phyloP scores from a whole-genome alignment of 2,888 invertebrate species.

The Drosophila rellima region DNA sequence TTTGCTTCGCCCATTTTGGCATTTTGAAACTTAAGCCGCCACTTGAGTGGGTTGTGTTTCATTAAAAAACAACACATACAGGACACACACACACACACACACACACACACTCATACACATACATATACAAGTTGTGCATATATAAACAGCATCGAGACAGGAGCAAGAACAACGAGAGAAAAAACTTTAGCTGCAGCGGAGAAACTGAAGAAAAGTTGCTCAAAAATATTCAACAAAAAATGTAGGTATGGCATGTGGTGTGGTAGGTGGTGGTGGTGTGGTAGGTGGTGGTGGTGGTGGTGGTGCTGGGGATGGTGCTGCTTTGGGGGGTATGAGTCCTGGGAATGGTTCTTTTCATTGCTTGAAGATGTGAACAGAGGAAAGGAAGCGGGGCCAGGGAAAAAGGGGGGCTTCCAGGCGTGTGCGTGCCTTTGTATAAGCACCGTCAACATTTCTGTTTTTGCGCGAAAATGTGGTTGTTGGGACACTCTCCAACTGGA shows the following conservation, averaged over 20 bases:
- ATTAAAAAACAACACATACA: conserved; percentile 62
- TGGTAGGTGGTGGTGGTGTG: conserved; percentile 18
- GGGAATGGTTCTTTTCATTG: conserved; percentile 6
- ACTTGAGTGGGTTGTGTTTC: conserved; percentile 74
- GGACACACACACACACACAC: conserved; percentile 11
- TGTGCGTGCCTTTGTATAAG: conserved; percentile 55
- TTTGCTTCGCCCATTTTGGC: conserved; percentile 60
- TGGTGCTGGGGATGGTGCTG: background rate
- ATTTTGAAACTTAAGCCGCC: conserved; percentile 75
- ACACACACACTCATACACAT: background rate
- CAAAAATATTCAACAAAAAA: conserved; percentile 71
- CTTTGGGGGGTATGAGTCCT: background rate
- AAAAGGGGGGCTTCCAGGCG: conserved; percentile 33
- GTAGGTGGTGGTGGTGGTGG: conserved; percentile 27
- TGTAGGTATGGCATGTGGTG: conserved; percentile 59
- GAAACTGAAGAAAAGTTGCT: conserved; percentile 72
- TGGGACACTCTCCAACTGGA: conserved; percentile 29
- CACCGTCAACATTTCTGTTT: conserved; percentile 50
- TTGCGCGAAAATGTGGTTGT: conserved; percentile 70
- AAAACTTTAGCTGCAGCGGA: conserved; percentile 50
- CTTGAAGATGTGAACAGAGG: conserved; percentile 10
- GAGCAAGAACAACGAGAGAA: conserved; percentile 40
- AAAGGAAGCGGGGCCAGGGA: conserved; percentile 4
- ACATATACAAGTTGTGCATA: conserved; percentile 35
- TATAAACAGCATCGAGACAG: conserved; percentile 32